These are phyloP conservation scores for Macrochelys suwanniensis DNA, from an alignment of 2,797 vertebrate species.

Conservation along the genomic window DNA sequence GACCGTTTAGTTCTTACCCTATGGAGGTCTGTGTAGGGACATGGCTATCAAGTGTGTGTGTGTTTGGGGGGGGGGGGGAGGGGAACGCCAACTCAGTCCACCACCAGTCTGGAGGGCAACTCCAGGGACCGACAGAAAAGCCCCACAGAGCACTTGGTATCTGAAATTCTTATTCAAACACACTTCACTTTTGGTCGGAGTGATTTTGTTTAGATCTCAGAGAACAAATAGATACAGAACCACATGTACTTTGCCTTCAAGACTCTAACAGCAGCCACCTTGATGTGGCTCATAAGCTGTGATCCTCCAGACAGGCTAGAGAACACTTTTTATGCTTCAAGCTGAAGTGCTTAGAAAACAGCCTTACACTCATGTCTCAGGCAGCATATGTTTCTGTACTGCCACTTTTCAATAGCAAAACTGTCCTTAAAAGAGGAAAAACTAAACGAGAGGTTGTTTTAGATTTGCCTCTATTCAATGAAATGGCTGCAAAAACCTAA, in stretches of 20 bases:
- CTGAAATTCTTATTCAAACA: not conserved
- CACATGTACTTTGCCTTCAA: no score
- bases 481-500: conserved; percentile 37
- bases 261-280: not conserved
- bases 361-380: not conserved
- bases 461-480: not conserved
- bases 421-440: not conserved
- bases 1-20: not conserved
- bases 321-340: not conserved
- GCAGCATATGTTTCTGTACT: not conserved
- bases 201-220: not conserved
- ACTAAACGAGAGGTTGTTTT: not conserved
- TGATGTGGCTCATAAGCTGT: not conserved
- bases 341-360: not conserved
- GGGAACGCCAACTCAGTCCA: not conserved
- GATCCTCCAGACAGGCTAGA: no score
- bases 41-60: not conserved
- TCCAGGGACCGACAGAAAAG: not conserved
- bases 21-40: not conserved
- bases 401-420: not conserved
- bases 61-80: not conserved
- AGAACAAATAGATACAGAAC: not conserved
- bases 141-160: not conserved
- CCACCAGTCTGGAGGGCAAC: conserved; percentile 28
- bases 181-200: not conserved